These are phyloP conservation scores for Oreochromis aureus DNA, from an alignment of 2,113 vertebrate genomes.

Conservation along the genomic window DNA sequence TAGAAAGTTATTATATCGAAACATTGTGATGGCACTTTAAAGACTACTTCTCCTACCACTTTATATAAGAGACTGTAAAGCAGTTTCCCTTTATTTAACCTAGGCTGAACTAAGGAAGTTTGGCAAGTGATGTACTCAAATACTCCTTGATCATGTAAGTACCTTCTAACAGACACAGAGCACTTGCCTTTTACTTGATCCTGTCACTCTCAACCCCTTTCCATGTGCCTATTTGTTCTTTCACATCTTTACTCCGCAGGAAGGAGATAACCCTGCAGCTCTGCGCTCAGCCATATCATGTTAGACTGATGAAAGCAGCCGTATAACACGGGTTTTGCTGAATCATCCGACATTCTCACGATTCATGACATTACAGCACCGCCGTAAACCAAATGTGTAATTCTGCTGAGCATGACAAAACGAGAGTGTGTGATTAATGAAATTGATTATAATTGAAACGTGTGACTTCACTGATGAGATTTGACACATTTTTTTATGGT, in stretches of 20 bases:
- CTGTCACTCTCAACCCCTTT: neutral
- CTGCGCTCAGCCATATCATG: neutral
- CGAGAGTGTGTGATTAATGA: neutral
- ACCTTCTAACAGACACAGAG: slow-evolving; percentile 9
- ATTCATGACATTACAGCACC: neutral
- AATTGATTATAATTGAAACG: neutral
- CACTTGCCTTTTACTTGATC: neutral
- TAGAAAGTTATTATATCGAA: too few species aligned
- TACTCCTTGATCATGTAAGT: neutral
- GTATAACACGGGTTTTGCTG: slow-evolving; percentile 1
- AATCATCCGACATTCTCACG: slow-evolving; percentile 19
- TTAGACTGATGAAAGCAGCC: neutral
- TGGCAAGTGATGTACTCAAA: neutral
- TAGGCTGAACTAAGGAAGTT: neutral
- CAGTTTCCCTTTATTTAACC: neutral
- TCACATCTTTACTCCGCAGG: neutral
- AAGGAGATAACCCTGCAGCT: neutral
- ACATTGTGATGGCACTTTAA: too few species aligned
- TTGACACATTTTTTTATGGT: neutral
- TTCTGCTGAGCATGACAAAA: neutral
- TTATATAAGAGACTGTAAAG: neutral
- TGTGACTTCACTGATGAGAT: neutral
- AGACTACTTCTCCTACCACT: neutral
- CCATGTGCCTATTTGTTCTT: neutral
- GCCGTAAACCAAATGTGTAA: neutral